phyloP scores from a whole-genome alignment of 2,797 vertebrate genomes.

The Otus scops region DNA sequence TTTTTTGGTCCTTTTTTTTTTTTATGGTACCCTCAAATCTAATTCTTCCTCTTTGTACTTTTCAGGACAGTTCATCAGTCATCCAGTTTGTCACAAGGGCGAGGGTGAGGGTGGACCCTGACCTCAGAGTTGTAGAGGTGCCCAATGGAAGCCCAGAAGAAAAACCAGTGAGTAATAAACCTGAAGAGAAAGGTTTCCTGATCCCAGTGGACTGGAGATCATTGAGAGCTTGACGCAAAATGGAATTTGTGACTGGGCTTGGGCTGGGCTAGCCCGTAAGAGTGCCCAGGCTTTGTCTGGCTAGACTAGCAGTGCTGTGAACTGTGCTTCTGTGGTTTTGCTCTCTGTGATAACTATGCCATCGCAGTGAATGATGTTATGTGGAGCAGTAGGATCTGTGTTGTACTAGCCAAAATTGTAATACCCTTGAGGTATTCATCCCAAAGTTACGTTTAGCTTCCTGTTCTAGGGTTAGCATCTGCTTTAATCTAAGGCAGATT shows the following conservation, averaged over 20 bases:
- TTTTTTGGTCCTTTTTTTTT: neutral
- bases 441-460: neutral
- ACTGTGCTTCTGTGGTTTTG: neutral
- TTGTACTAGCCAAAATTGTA: neutral
- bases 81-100: conserved; percentile 94
- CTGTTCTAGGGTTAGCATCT: neutral
- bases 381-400: neutral
- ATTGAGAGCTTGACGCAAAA: neutral
- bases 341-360: neutral
- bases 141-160: conserved; percentile 86
- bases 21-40: neutral
- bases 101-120: conserved; percentile 81
- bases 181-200: neutral
- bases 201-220: neutral
- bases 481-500: conserved; percentile 48
- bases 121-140: conserved; percentile 83
- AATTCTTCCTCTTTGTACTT: neutral
- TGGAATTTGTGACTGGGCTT: neutral
- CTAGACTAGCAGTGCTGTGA: neutral
- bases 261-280: neutral
- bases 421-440: neutral
- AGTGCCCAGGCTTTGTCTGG: neutral
- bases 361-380: neutral
- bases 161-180: conserved; percentile 83
- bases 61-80: conserved; percentile 93